These are phyloP conservation scores for Beris chalybata DNA, from an alignment of 2,888 invertebrate species.

Conservation along the genomic window DNA sequence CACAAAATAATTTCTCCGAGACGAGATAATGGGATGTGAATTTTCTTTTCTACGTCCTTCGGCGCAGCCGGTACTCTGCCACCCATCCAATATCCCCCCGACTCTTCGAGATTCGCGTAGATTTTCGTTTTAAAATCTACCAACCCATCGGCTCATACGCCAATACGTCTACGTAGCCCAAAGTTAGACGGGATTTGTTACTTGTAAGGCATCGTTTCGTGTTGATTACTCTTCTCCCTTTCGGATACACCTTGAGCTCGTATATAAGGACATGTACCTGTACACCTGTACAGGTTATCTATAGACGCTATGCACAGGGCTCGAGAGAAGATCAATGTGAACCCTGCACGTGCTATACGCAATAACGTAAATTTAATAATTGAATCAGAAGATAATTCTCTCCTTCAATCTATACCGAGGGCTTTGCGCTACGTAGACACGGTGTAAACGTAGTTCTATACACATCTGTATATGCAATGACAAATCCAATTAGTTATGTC, in stretches of 20 bases:
- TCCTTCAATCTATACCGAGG: conserved; percentile 1
- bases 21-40: conserved; percentile 40
- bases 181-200: conserved; percentile 14
- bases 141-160: no score
- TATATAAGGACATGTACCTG: not conserved
- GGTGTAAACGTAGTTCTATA: not conserved
- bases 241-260: not conserved
- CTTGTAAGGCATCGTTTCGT: conserved; percentile 15
- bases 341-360: conserved; percentile 30
- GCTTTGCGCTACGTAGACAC: conserved; percentile 14
- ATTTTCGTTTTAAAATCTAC: no score
- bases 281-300: not conserved
- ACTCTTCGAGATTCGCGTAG: no score
- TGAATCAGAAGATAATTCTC: conserved; percentile 37
- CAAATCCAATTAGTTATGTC: conserved; percentile 39
- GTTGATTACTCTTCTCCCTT: conserved; percentile 21
- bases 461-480: conserved; percentile 27
- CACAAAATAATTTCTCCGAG: conserved; percentile 39
- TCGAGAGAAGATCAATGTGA: conserved; percentile 24
- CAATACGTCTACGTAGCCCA: no score
- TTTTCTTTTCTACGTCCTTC: conserved; percentile 26
- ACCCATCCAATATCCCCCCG: no score
- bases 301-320: not conserved
- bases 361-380: conserved; percentile 38
- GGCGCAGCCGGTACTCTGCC: no score